These are phyloP conservation scores for Orthosia cruda DNA, from an alignment of 2,888 invertebrate species.

Conservation along the genomic window DNA sequence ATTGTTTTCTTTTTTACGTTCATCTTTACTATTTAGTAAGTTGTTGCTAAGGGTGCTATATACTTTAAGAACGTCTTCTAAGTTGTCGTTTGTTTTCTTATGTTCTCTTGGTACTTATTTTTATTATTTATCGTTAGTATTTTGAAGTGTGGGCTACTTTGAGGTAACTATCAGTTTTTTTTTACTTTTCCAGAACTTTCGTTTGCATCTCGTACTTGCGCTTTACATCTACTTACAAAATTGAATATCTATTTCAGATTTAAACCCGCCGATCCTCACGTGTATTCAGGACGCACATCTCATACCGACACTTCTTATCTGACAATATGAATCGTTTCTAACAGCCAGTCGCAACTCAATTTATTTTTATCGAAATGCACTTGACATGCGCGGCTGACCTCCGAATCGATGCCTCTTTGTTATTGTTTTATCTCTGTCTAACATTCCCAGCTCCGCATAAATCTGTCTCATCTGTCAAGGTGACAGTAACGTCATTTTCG, in stretches of 20 bases:
- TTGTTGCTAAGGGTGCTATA: constrained; percentile 7
- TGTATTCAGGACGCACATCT: neutral
- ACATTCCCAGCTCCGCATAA: constrained; percentile 44
- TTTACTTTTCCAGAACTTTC: neutral
- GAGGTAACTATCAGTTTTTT: neutral
- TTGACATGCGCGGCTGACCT: constrained; percentile 89
- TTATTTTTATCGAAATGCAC: constrained; percentile 83
- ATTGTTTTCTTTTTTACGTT: constrained; percentile 33
- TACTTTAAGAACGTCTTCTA: neutral
- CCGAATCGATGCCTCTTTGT: constrained; percentile 90
- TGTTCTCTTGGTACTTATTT: neutral
- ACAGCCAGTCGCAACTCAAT: constrained; percentile 65
- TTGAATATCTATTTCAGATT: neutral
- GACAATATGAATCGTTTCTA: constrained; percentile 38
- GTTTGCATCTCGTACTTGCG: neutral
- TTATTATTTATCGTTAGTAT: neutral
- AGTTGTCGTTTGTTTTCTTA: neutral
- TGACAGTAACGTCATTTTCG: constrained; percentile 75
- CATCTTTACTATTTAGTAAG: neutral
- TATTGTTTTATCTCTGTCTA: constrained; percentile 84
- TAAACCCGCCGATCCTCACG: neutral
- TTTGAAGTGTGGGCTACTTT: neutral
- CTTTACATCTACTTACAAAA: neutral
- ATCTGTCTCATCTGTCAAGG: constrained; percentile 74
- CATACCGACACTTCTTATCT: constrained; percentile 25